Evolutionary conservation across 2,113 vertebrate genomes (phyloP), one percentile per base, ranked within the genome.

Genomic region (Chitala chitala): DNA sequence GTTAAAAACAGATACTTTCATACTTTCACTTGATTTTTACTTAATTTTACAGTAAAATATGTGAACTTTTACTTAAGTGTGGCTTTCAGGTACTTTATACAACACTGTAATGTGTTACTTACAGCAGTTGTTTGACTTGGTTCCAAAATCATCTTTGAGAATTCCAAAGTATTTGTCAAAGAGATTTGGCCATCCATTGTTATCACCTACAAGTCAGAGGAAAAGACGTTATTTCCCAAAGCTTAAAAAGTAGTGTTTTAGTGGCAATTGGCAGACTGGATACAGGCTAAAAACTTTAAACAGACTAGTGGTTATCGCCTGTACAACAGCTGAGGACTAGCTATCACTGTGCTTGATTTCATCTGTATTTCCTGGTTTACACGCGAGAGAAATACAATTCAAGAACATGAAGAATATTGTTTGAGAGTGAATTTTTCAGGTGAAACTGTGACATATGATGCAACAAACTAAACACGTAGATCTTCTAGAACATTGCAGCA

Each of bases 131-230:
- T 87, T 81, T 64, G 88, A 88, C 80, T 87, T 91, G 76, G 84
- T 77, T 59, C 90, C 84, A 24, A 84, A 74, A 1, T 88, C 84
- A 42, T 85, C 75, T 53, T 76, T 85, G 17, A 88, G 91, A 76
- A 88, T 88, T 74, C 90, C 88, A 76, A 94, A 93, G 73, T 93
- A 93, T 75, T 93, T 94, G 84, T 97, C 95, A 42, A 98, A 88
- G 48, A 96, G 92, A 72, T 91, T 86, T 36, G 94, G 91, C 96
- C 96, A 98, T 75, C 96, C 96, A 24, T 92, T 96, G 83, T 94
- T 94, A 89, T 98, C 95, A 71, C 91, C 96, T 98, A 83, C 76
- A 80, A 83, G 77, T 79, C 78, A 87, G 29, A 36, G 36, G 36
- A 4, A 4, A 0, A 13, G 26, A 6, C 15, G n/a, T 29, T 69